These are phyloP conservation scores for Ostrea denselamellosa DNA, from an alignment of 1,140 invertebrate species.

Conservation along the genomic window DNA sequence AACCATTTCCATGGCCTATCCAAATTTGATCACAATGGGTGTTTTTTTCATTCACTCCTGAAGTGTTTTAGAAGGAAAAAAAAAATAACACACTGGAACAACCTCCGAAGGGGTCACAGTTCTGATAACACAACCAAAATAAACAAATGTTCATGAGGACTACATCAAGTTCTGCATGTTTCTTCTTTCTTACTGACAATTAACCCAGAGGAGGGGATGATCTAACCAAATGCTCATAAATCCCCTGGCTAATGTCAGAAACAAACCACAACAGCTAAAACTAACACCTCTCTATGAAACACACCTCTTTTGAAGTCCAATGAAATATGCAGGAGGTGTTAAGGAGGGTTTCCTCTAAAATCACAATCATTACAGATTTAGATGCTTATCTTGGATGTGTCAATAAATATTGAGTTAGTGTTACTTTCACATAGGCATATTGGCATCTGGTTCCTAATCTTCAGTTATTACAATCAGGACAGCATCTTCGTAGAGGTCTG, in stretches of 20 bases:
- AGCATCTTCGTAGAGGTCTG: not conserved
- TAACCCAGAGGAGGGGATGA: not conserved
- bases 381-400: not conserved
- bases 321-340: not conserved
- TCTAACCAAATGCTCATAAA: not conserved
- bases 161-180: conserved; percentile 17
- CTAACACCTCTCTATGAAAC: not conserved
- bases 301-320: conserved; percentile 2
- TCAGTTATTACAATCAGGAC: not conserved
- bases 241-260: conserved; percentile 23
- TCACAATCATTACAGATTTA: conserved; percentile 15
- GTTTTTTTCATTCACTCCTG: conserved; percentile 22
- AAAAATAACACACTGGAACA: conserved; percentile 7
- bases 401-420: conserved; percentile 31
- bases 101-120: conserved; percentile 17
- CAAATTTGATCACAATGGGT: conserved; percentile 22
- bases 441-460: conserved; percentile 7
- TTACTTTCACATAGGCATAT: not conserved
- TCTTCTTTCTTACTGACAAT: not conserved
- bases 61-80: conserved; percentile 1
- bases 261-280: not conserved
- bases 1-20: not conserved
- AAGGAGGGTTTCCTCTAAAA: not conserved
- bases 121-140: not conserved
- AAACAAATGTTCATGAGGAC: conserved; percentile 10